Base-by-base conservation (phyloP, 1,140 invertebrate genomes). In the Pentalonia nigronervosa region DNA sequence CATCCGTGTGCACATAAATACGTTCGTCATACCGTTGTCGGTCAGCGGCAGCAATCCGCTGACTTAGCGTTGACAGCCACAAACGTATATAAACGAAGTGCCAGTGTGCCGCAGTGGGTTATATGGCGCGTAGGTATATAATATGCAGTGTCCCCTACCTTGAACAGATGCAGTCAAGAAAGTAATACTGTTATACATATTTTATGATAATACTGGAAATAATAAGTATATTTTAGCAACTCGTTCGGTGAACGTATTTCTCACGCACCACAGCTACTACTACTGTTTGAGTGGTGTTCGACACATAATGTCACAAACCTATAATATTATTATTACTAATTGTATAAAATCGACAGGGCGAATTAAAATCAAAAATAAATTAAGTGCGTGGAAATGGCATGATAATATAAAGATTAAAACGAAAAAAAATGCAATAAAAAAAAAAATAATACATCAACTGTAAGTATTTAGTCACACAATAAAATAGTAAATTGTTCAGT, bases 131-230 rank as follows among this genome's bases (percentile, higher is more conserved):
- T 47, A 67, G 30, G 23, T 67, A 67, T 60, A 48, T 14, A 41
- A n/a, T 67, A 47, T 41, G 81, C 83, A 47, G 25, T 86, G 84
- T 86, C 84, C 86, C 83, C 47, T n/a, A 88, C 86, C 17, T 88
- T 7, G 50, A 47, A 25, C 25, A 20, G 86, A 48, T n/a, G 86
- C 47, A n/a, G 86, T 88, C 47, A 30, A 17, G 86, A 30, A 67
- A 14, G 41, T 87, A 30, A 47, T 30, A 45, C 84, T 17, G 7
- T 17, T 47, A 87, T 47, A 87, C 30, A 45, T 47, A n/a, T 34
- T 83, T 83, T 84, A 45, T n/a, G 8, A 50, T 88, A 50, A 21
- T 50, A 50, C 48, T 17, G 17, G 48, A 50, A 20, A 50, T 50
- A 20, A 50, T 50, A 50, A 20, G 50, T 53, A 53, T 53, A 53